phyloP scores from a whole-genome alignment of 1,140 invertebrate genomes.

The Anoplolepis gracilipes region DNA sequence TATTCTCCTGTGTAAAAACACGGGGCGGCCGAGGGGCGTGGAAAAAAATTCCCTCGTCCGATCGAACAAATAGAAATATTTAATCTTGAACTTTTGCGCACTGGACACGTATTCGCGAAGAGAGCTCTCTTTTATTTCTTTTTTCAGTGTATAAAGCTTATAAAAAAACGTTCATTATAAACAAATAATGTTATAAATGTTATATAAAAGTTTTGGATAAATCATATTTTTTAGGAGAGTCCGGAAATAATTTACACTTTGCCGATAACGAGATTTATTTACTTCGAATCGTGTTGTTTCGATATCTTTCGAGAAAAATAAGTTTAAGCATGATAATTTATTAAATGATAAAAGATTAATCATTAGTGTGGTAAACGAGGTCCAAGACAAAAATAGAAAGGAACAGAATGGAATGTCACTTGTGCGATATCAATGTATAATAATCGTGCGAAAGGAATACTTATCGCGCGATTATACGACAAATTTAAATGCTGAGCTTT shows the following conservation, averaged over 20 bases:
- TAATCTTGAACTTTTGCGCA: neutral
- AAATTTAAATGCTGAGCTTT: conserved; percentile 3
- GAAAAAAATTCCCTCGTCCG: neutral
- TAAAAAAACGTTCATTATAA: too few relatives aligned
- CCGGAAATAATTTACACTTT: too few relatives aligned
- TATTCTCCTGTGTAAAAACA: neutral
- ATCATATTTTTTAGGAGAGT: too few relatives aligned
- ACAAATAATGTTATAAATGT: too few relatives aligned
- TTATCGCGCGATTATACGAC: neutral
- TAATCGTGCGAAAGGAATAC: too few relatives aligned
- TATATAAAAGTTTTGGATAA: too few relatives aligned
- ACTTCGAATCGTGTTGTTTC: neutral
- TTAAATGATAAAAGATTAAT: neutral
- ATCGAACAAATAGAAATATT: neutral
- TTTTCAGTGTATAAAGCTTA: neutral
- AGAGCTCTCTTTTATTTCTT: neutral
- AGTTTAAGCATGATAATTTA: neutral
- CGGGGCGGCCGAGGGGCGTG: neutral
- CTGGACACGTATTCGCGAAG: neutral
- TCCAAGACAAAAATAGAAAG: neutral
- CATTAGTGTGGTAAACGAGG: neutral
- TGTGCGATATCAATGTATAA: neutral
- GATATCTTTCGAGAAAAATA: neutral
- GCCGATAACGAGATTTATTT: neutral
- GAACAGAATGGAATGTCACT: neutral